These are phyloP conservation scores for Pygocentrus nattereri DNA, from an alignment of 2,797 vertebrate species.

Conservation along the genomic window DNA sequence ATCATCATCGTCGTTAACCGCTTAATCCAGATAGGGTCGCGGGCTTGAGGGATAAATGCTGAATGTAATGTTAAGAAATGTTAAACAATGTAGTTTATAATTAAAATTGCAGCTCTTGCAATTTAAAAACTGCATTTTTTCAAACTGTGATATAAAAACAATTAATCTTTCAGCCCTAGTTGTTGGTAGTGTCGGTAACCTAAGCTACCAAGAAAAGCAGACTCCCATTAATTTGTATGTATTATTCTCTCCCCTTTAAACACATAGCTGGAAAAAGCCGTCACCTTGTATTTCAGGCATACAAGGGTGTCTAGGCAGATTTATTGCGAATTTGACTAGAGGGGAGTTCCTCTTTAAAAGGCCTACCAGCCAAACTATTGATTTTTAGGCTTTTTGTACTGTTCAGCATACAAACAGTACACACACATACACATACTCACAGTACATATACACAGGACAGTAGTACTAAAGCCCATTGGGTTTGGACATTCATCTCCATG, in stretches of 20 bases:
- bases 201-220: conserved; percentile 24
- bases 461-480: conserved; percentile 56
- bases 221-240: conserved; percentile 12
- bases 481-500: conserved; percentile 69
- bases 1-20: too few relatives aligned
- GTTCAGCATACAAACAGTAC: conserved; percentile 48
- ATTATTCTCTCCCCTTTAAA: conserved; percentile 16
- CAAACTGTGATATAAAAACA: too few relatives aligned
- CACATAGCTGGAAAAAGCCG: conserved; percentile 37
- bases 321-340: conserved; percentile 72
- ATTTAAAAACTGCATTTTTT: too few relatives aligned
- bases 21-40: too few relatives aligned
- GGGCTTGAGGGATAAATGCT: too few relatives aligned
- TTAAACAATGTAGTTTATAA: too few relatives aligned
- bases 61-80: too few relatives aligned
- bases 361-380: conserved; percentile 72
- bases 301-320: conserved; percentile 53
- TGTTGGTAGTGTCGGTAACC: background rate
- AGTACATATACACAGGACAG: conserved; percentile 50
- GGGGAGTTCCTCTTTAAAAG: conserved; percentile 52
- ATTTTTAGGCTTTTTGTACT: conserved; percentile 63
- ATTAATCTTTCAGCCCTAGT: background rate
- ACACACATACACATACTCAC: conserved; percentile 43
- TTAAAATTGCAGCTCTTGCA: too few relatives aligned
- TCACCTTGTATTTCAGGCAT: conserved; percentile 51